These are phyloP conservation scores for Gastracanthus pulcherrimus DNA, from an alignment of 2,888 invertebrate species.

Conservation along the genomic window DNA sequence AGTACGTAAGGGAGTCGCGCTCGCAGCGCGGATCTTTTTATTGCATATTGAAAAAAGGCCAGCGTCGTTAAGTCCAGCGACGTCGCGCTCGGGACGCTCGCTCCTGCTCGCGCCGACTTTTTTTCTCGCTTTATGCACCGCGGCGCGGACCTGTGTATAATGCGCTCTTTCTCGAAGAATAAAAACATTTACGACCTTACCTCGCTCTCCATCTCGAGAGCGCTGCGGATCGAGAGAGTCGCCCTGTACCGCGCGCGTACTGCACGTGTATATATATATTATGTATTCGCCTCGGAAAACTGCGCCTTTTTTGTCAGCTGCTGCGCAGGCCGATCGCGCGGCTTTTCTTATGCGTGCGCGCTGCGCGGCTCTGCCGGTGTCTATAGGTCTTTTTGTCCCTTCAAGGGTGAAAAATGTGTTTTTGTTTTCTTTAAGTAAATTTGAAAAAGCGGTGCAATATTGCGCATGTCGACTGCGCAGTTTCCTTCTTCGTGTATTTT, in stretches of 20 bases:
- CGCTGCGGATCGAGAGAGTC: background rate
- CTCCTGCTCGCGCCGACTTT: background rate
- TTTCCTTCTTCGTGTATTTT: too few species aligned
- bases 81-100: slow-evolving; percentile 7
- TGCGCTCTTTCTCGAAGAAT: slow-evolving; percentile 64
- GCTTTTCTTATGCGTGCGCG: background rate
- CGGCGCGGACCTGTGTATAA: slow-evolving; percentile 69
- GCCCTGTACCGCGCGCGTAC: background rate
- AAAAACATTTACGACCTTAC: slow-evolving; percentile 74
- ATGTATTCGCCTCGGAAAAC: slow-evolving; percentile 11
- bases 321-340: background rate
- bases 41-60: slow-evolving; percentile 52
- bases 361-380: background rate
- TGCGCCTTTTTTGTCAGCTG: slow-evolving; percentile 1
- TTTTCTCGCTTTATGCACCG: slow-evolving; percentile 58
- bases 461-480: too few species aligned
- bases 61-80: slow-evolving; percentile 46
- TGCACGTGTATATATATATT: background rate
- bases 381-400: background rate
- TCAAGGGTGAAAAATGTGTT: background rate
- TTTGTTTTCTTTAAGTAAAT: too few species aligned
- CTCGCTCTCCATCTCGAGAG: slow-evolving; percentile 64
- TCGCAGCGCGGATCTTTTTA: slow-evolving; percentile 32
- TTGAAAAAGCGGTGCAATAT: too few species aligned
- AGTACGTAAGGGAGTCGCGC: slow-evolving; percentile 11